Base-by-base conservation (phyloP, 2,888 invertebrate genomes). In the Clivina fossor region DNA sequence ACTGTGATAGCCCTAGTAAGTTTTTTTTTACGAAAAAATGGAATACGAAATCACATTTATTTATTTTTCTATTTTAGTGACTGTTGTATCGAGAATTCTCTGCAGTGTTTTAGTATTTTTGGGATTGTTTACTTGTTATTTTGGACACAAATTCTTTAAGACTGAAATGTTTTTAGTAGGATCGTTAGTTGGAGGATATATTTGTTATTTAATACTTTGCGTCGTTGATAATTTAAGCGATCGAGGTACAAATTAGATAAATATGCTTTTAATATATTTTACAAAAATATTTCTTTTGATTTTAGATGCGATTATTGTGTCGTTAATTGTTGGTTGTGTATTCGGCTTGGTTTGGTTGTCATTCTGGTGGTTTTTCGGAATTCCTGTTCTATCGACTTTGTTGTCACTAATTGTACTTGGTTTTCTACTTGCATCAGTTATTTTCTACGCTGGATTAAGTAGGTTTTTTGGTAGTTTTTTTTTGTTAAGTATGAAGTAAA, bases 61-160 rank as follows among this genome's bases (percentile, higher is more conserved):
- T 50, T 16, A 24, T 37, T 46, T 30, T n/a, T 22, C 61, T 60
- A 59, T 65, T 64, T 69, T 66, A 79, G 81, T 72, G 57, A 76
- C 79, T 54, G 64, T 69, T 2, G 69, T 77, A 37, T 76, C 80
- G 35, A 76, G 78, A 65, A 56, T 80, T 7, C 64, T 81, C 4
- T 81, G 79, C 62, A 79, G 79, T 0, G 56, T 75, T 1, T 65
- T 80, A 19, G 66, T 85, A 11, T 78, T 86, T 62, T 59, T 82
- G 35, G 88, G 88, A 8, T 37, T 83, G 2, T 79, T 85, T 61
- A 64, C 83, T 1, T 80, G 82, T 58, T 80, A 81, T 67, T 73
- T 78, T 49, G 88, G 88, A 3, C 85, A 86, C 66, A 74, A 76
- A 38, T 83, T 78, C 69, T 83, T 84, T 67, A 80, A 79, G 68